Percentiles rank a stretch among this genome's conserved stretches.
These are phyloP conservation scores for Amblyopsis hoosieri DNA, from an alignment of 2,797 vertebrate species.

Conservation along the genomic window DNA sequence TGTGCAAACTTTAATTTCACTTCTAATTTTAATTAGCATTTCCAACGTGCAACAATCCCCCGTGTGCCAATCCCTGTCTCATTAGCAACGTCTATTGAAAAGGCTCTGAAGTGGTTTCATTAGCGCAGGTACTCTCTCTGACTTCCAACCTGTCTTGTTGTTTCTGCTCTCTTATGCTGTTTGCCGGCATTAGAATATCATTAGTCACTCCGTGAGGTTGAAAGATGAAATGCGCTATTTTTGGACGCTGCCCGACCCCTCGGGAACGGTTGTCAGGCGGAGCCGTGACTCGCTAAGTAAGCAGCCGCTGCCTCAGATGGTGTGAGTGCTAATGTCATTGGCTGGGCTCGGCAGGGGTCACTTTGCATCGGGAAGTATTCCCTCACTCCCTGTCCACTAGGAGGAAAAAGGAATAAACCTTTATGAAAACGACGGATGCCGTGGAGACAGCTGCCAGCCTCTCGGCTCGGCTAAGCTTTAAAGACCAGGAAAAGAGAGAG, in stretches of 20 bases:
- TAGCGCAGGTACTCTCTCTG: slow-evolving; percentile 67
- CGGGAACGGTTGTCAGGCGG: slow-evolving; percentile 13
- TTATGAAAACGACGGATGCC: too few relatives aligned
- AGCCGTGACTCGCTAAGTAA: slow-evolving; percentile 28
- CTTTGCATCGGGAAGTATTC: background rate
- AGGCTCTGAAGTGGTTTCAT: slow-evolving; percentile 63
- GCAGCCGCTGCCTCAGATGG: slow-evolving; percentile 9
- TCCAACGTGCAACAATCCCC: slow-evolving; percentile 75
- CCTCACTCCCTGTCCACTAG: too few relatives aligned
- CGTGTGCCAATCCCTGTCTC: slow-evolving; percentile 66
- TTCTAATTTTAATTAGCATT: slow-evolving; percentile 78
- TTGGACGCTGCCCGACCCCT: slow-evolving; percentile 10
- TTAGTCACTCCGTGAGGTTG: slow-evolving; percentile 37
- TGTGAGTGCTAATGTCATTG: background rate
- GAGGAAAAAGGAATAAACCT: too few relatives aligned
- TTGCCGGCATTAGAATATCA: slow-evolving; percentile 56
- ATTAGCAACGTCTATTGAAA: slow-evolving; percentile 69
- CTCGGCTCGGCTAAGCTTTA: background rate
- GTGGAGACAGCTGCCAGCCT: too few relatives aligned
- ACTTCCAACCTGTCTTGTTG: slow-evolving; percentile 46
- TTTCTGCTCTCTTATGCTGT: slow-evolving; percentile 46
- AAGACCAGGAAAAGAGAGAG: background rate
- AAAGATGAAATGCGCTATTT: slow-evolving; percentile 48
- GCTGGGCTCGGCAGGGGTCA: slow-evolving; percentile 19
- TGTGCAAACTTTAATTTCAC: slow-evolving; percentile 67